These are phyloP conservation scores for Thamnaconus septentrionalis DNA, from an alignment of 2,113 vertebrate species.

Conservation along the genomic window DNA sequence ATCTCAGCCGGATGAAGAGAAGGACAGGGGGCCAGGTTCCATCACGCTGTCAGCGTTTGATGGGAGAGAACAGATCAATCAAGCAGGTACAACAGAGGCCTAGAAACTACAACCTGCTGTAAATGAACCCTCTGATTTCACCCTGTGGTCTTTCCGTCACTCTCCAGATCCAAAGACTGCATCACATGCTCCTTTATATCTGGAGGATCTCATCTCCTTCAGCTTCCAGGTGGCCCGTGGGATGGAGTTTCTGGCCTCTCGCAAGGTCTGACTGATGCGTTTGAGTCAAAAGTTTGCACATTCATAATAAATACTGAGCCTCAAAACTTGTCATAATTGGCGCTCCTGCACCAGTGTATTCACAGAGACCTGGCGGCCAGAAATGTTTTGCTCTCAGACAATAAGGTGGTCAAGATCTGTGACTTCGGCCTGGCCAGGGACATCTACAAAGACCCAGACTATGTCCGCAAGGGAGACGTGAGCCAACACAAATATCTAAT, in stretches of 20 bases:
- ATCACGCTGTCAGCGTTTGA: conserved; percentile 76
- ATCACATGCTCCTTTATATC: conserved; percentile 73
- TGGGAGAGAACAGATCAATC: conserved; percentile 54
- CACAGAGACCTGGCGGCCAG: conserved; percentile 93
- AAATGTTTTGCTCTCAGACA: conserved; percentile 92
- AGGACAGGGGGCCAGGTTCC: conserved; percentile 57
- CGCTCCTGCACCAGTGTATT: conserved; percentile 80
- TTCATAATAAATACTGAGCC: background rate
- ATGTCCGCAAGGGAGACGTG: conserved; percentile 94
- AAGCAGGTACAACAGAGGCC: conserved; percentile 30
- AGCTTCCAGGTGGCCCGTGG: conserved; percentile 95
- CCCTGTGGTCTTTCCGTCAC: background rate
- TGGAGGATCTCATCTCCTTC: conserved; percentile 94
- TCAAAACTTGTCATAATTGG: background rate
- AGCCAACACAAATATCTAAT: conserved; percentile 65
- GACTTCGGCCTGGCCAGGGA: conserved; percentile 94
- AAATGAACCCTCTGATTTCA: background rate
- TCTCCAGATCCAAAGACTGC: conserved; percentile 28
- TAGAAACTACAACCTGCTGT: background rate
- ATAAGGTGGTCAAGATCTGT: conserved; percentile 96
- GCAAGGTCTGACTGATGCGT: conserved; percentile 79
- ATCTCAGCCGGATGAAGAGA: conserved; percentile 41
- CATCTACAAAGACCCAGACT: conserved; percentile 94
- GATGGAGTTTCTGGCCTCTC: conserved; percentile 95
- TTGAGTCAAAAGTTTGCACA: background rate